phyloP scores from a whole-genome alignment of 1,140 invertebrate genomes.

The Cyclargus thomasi region DNA sequence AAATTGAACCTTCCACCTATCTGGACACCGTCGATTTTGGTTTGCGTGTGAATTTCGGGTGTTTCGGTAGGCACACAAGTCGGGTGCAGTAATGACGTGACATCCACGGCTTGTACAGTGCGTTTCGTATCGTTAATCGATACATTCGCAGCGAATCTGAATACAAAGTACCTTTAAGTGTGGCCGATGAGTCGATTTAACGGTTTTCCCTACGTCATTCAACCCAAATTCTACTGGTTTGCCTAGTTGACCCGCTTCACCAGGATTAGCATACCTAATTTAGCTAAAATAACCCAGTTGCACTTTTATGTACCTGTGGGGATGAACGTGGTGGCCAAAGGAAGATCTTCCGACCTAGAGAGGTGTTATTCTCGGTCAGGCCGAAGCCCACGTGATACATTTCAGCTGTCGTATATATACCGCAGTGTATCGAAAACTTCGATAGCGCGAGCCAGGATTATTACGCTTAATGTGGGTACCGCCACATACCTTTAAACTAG shows the following conservation, averaged over 20 bases:
- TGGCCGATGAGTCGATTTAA: slow-evolving; percentile 34
- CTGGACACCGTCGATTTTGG: slow-evolving; percentile 27
- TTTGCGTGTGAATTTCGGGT: slow-evolving; percentile 21
- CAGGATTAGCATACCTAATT: background rate
- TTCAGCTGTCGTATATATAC: too few species aligned
- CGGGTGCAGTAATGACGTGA: slow-evolving; percentile 64
- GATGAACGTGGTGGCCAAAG: too few species aligned
- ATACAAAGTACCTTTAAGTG: slow-evolving; percentile 55
- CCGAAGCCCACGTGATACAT: too few species aligned
- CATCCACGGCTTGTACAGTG: slow-evolving; percentile 52
- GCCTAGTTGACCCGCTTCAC: background rate
- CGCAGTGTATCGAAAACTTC: too few species aligned
- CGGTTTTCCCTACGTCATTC: slow-evolving; percentile 28
- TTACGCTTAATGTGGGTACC: too few species aligned
- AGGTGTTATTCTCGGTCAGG: too few species aligned
- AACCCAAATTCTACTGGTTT: slow-evolving; percentile 31
- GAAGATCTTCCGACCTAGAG: too few species aligned
- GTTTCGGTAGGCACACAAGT: slow-evolving; percentile 41
- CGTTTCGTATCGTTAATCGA: slow-evolving; percentile 63
- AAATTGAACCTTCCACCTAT: slow-evolving; percentile 26
- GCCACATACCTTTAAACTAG: too few species aligned
- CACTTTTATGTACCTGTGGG: background rate
- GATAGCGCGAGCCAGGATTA: too few species aligned
- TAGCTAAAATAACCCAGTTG: background rate
- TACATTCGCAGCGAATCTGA: slow-evolving; percentile 46